These are phyloP conservation scores for Cercopithecus petaurista DNA, from an alignment of 2,797 vertebrate genomes.

Conservation along the genomic window DNA sequence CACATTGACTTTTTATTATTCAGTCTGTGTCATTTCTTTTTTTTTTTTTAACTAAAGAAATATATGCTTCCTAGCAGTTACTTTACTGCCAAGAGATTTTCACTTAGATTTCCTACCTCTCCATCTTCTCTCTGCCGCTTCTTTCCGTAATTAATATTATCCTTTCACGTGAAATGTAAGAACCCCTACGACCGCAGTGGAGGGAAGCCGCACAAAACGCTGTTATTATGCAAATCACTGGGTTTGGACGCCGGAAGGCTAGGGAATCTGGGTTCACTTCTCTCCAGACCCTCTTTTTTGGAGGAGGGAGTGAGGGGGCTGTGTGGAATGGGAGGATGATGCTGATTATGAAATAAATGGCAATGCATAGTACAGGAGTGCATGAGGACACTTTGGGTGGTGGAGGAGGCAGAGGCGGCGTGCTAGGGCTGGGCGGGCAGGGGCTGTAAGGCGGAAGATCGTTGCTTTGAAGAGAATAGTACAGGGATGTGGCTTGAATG, in stretches of 20 bases:
- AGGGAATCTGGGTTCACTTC: conserved; percentile 48
- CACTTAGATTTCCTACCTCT: background rate
- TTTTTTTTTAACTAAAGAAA: conserved; percentile 6
- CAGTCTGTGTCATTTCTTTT: conserved; percentile 30
- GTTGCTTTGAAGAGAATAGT: conserved; percentile 72
- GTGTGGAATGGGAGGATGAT: background rate
- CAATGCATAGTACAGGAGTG: conserved; percentile 50
- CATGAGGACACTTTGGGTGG: conserved; percentile 50
- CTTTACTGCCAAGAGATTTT: conserved; percentile 61
- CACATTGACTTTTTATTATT: conserved; percentile 65
- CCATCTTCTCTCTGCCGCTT: conserved; percentile 27
- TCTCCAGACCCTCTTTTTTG: conserved; percentile 28
- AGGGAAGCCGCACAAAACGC: conserved; percentile 57
- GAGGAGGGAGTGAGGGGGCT: background rate
- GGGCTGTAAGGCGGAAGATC: conserved; percentile 45
- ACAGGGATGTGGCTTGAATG: conserved; percentile 46
- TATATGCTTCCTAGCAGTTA: conserved; percentile 49
- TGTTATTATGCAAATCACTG: conserved; percentile 68
- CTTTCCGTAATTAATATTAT: conserved; percentile 63
- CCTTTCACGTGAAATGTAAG: conserved; percentile 67
- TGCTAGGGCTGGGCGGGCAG: conserved; percentile 35
- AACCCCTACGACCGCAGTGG: conserved; percentile 57
- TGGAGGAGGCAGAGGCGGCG: background rate
- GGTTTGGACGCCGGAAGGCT: conserved; percentile 51
- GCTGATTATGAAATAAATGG: conserved; percentile 56